A percentile compares a stretch with the other conserved stretches of the same genome.
Evolutionary conservation across 2,888 invertebrate species (phyloP).

Genomic region (Caenorhabditis drosophilae): DNA sequence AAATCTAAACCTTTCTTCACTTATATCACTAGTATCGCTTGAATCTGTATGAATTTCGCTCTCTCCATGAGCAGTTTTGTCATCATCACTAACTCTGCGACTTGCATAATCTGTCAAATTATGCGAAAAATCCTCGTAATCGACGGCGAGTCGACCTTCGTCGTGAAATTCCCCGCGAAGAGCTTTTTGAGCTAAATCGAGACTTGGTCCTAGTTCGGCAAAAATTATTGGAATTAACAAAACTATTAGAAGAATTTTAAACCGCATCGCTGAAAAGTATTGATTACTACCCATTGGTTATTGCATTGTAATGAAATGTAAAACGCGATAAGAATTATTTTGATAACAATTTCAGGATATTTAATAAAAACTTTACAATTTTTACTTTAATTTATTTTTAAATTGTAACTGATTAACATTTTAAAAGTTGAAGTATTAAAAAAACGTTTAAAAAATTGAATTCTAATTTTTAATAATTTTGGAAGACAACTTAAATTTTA

Average conservation of each 20-base stretch:
- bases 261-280: conserved; percentile 17
- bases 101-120: conserved; percentile 37
- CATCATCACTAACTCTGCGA: conserved; percentile 25
- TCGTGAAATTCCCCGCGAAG: conserved; percentile 34
- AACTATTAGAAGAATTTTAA: conserved; percentile 15
- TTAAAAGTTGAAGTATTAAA: too few relatives aligned
- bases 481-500: too few relatives aligned
- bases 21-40: conserved; percentile 34
- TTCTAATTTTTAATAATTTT: too few relatives aligned
- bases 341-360: not conserved
- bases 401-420: too few relatives aligned
- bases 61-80: conserved; percentile 20
- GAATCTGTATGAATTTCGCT: conserved; percentile 8
- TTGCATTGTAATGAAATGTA: too few relatives aligned
- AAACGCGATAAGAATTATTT: too few relatives aligned
- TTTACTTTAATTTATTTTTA: too few relatives aligned
- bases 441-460: too few relatives aligned
- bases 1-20: conserved; percentile 41
- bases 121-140: conserved; percentile 31
- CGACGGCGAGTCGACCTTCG: conserved; percentile 9
- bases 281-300: not conserved
- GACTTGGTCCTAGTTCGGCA: conserved; percentile 5
- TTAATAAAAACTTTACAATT: not conserved
- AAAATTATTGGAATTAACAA: conserved; percentile 5
- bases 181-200: conserved; percentile 2